Base-by-base conservation (phyloP, 2,113 vertebrate species). In the Pholis gunnellus region DNA sequence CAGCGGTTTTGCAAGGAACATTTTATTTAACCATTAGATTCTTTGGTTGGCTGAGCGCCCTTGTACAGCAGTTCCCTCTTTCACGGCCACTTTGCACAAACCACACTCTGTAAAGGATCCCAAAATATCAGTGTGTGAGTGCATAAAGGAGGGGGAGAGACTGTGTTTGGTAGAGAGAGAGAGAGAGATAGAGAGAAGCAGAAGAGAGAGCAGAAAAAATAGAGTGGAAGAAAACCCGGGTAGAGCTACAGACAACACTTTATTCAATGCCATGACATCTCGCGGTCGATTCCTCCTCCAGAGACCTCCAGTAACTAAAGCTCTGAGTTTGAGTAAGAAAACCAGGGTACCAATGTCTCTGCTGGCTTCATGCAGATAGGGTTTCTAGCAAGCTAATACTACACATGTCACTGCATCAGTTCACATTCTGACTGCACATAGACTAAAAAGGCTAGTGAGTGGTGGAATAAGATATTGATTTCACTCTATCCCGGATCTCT, bases 251-350 rank as follows among this genome's bases (percentile, higher is more conserved):
- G 59, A 72, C 72, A 56, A 64, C 81, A 68, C 67, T 86, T 64
- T 72, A 76, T 85, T 86, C 65, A 50, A 48, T 73, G 48, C 36
- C 70, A 18, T 60, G 78, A 77, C 74, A 66, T 76, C 60, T 82
- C 17, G 27, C 10, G 14, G 75, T 83, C 15, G 31, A 78, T 84
- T 70, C 18, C 9, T 29, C 48, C 80, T 89, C 76, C 74, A 18
- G 0, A 74, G 79, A 36, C 34, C 14, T 31, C n/a, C 50, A 72
- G 61, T 65, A 79, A 68, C 27, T 61, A 13, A 83, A 80, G 52
- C 34, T 38, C 66, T 40, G 61, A 79, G 64, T 72, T 61, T 8
- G 2, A 50, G 60, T 69, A 63, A 75, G 72, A 73, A 78, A 84
- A 80, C 54, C 17, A 52, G 61, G 14, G 18, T 36, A 48, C 25